These are phyloP conservation scores for Onychostoma macrolepis DNA, from an alignment of 2,113 vertebrate genomes.

Conservation along the genomic window DNA sequence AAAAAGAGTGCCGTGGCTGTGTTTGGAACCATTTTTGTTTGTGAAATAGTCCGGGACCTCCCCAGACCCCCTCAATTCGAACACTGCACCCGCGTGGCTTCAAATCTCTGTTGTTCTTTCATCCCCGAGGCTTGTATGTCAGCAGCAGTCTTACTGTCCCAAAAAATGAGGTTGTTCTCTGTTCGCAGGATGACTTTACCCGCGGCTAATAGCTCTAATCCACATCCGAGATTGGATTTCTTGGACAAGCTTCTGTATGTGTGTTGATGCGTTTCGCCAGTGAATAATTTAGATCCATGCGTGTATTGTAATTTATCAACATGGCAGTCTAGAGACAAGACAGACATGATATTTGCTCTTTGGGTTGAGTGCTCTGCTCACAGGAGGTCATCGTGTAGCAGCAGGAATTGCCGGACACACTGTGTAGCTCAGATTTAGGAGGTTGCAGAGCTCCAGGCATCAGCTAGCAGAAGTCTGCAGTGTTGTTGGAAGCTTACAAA, in stretches of 20 bases:
- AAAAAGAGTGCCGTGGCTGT: no score
- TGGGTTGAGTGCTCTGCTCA: conserved; percentile 18
- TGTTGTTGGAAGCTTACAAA: not conserved
- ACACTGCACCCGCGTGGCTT: conserved; percentile 7
- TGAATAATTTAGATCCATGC: conserved; percentile 18
- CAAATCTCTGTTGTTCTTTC: conserved; percentile 15
- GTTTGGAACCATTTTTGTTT: no score
- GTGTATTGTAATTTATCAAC: conserved; percentile 46
- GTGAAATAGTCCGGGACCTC: no score
- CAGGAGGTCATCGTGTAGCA: not conserved
- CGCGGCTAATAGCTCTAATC: conserved; percentile 47
- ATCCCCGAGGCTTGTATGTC: conserved; percentile 21
- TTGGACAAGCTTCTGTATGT: not conserved
- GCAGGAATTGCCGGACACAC: not conserved
- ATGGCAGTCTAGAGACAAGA: conserved; percentile 37
- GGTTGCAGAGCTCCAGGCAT: not conserved
- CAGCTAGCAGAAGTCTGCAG: not conserved
- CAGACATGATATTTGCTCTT: conserved; percentile 27
- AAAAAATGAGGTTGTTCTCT: conserved; percentile 24
- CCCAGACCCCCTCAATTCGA: no score
- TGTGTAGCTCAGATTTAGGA: not conserved
- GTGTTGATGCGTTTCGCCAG: conserved; percentile 31
- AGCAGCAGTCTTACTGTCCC: conserved; percentile 29
- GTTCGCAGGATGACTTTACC: conserved; percentile 54
- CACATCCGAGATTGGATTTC: conserved; percentile 49